Base-by-base conservation (phyloP, 2,888 invertebrate genomes). In the Carpatolechia fugitivella region DNA sequence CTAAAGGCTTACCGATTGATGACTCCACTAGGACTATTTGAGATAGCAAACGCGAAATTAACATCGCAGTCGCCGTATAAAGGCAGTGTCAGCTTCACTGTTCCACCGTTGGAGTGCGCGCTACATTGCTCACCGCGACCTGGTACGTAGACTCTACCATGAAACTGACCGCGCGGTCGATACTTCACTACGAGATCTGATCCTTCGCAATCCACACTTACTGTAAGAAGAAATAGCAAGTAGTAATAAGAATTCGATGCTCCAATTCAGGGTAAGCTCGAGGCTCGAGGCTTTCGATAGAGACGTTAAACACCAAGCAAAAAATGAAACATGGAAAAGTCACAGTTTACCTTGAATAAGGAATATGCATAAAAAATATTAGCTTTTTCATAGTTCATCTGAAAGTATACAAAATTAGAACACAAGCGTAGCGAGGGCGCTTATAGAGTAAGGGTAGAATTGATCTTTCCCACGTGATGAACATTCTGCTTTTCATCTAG, bases 131-230 rank as follows among this genome's bases (percentile, higher is more conserved):
- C 95, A 0, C 95, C 94, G 70, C 94, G 94, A 11, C 95, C 96
- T 63, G 93, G 94, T 56, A 95, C 95, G 75, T 97, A 97, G 62
- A 97, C 89, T 53, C 95, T 93, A 0, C 97, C 97, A 11, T 87
- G 85, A 77, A 94, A 94, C 70, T 78, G 76, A 10, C 91, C 89
- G 56, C 91, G 92, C 3, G 94, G 94, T 7, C 83, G 81, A 62
- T 93, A 94, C 31, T 91, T 93, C 54, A 97, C 92, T 29, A 93
- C 81, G 91, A 97, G 92, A 59, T 92, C 92, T 3, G 92, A 85
- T 31, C 92, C 92, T n/a, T 92, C 92, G 76, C 97, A 97, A 47
- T 93, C 92, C 1, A 97, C 96, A 58, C 92, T 92, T 61, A 97
- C 97, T 97, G 81, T 48, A 75, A 68, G 38, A 8, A 57, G 6